Evolutionary conservation across 2,113 vertebrate species (phyloP).

Genomic region (Haemorhous mexicanus): DNA sequence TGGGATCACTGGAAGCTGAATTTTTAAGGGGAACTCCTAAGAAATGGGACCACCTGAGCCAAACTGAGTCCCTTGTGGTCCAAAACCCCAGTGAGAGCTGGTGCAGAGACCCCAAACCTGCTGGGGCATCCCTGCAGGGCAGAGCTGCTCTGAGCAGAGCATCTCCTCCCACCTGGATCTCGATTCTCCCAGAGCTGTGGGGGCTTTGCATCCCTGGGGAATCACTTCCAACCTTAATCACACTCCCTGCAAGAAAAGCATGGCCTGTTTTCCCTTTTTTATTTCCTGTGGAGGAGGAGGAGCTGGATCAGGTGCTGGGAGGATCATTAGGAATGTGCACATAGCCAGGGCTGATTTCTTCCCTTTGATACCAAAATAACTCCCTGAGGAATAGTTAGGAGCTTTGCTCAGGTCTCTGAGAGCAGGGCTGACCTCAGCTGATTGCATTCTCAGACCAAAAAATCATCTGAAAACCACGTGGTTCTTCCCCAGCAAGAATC

Average conservation of each 20-base stretch:
- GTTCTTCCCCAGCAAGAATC: background rate
- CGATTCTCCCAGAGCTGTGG: background rate
- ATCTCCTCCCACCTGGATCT: background rate
- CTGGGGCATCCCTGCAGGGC: accelerated
- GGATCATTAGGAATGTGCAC: background rate
- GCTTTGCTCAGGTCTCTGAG: background rate
- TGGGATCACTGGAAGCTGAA: background rate
- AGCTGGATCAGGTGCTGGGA: background rate
- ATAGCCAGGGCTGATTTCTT: background rate
- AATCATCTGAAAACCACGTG: background rate
- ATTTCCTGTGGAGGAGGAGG: background rate
- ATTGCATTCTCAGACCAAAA: background rate
- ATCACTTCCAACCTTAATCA: background rate
- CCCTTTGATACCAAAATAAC: background rate
- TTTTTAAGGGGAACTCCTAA: no score
- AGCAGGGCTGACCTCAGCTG: background rate
- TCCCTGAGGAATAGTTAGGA: background rate
- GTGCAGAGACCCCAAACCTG: background rate
- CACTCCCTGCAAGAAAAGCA: background rate
- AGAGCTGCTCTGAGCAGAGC: background rate
- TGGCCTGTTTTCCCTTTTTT: background rate
- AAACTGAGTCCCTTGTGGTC: background rate
- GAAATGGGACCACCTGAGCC: background rate
- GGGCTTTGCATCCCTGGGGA: background rate
- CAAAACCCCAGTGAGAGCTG: background rate